A percentile compares a stretch with the other conserved stretches of the same genome.
These are phyloP conservation scores for Anser brachyrhynchus DNA, from an alignment of 2,113 vertebrate genomes.

Conservation along the genomic window DNA sequence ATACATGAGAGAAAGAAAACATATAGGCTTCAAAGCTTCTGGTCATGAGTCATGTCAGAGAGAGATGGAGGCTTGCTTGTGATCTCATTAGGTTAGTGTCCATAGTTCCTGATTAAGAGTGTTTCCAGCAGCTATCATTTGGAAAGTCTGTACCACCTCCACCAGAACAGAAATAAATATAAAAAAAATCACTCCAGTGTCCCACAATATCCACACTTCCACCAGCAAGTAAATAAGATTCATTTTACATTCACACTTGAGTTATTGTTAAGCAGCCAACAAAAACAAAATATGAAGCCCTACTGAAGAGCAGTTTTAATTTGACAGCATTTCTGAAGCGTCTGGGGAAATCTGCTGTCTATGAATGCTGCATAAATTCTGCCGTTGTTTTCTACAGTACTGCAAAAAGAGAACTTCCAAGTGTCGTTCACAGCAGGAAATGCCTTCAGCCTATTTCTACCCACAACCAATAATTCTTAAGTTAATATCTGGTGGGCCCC, in stretches of 20 bases:
- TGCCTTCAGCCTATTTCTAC: conserved; percentile 60
- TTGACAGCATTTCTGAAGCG: conserved; percentile 58
- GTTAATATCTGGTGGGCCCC: conserved; percentile 38
- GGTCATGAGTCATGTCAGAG: neutral
- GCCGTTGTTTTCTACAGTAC: conserved; percentile 18
- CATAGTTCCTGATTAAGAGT: neutral
- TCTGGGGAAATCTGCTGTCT: conserved; percentile 64
- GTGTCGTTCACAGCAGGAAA: conserved; percentile 50
- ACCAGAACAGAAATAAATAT: neutral
- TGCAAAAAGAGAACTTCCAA: conserved; percentile 48
- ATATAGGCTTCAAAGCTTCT: neutral
- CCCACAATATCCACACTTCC: conserved; percentile 12
- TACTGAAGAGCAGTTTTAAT: conserved; percentile 61
- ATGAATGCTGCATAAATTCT: conserved; percentile 42
- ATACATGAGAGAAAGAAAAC: neutral
- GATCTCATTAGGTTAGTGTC: neutral
- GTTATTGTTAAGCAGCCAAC: conserved; percentile 36
- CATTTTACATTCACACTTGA: conserved; percentile 55
- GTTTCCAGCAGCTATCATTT: neutral
- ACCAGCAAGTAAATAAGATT: conserved; percentile 56
- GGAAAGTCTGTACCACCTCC: neutral
- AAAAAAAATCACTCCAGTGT: neutral
- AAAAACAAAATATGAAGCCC: conserved; percentile 53
- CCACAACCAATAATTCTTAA: conserved; percentile 71
- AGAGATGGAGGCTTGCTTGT: neutral